A percentile compares a stretch with the other conserved stretches of the same genome.
Evolutionary conservation across 2,113 vertebrate species (phyloP).

Genomic region (Turdus rufiventris): DNA sequence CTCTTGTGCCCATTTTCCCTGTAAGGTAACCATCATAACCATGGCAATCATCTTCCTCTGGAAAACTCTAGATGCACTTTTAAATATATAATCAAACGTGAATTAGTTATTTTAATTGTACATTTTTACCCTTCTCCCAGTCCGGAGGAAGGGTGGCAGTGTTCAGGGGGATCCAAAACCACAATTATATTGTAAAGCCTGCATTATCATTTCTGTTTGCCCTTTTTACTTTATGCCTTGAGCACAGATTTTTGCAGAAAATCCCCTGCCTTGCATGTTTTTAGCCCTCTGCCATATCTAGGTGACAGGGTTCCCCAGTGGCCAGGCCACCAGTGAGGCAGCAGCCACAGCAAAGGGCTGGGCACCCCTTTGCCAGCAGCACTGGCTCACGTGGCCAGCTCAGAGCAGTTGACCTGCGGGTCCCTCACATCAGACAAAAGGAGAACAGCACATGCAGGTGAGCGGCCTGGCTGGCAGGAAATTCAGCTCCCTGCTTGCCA

Average conservation of each 20-base stretch:
- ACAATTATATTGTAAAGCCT: neutral
- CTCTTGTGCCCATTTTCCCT: neutral
- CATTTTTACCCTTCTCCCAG: neutral
- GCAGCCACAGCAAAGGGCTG: neutral
- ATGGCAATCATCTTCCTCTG: neutral
- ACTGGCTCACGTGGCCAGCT: accelerated
- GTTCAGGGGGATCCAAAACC: neutral
- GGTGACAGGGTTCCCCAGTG: accelerated
- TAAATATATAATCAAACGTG: neutral
- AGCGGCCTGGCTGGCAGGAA: neutral
- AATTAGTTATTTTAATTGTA: neutral
- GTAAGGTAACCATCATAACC: neutral
- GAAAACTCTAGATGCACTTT: neutral
- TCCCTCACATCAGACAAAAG: neutral
- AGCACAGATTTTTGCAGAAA: neutral
- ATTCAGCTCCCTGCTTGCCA: neutral
- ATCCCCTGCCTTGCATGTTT: neutral
- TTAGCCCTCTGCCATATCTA: neutral
- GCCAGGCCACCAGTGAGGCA: neutral
- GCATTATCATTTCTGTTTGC: neutral
- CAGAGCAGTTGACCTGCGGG: accelerated
- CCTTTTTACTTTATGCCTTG: neutral
- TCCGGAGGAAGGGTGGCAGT: neutral
- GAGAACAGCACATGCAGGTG: accelerated
- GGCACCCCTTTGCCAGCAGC: neutral